These are phyloP conservation scores for Latrodectus geometricus DNA, from an alignment of 1,140 invertebrate species.

Conservation along the genomic window DNA sequence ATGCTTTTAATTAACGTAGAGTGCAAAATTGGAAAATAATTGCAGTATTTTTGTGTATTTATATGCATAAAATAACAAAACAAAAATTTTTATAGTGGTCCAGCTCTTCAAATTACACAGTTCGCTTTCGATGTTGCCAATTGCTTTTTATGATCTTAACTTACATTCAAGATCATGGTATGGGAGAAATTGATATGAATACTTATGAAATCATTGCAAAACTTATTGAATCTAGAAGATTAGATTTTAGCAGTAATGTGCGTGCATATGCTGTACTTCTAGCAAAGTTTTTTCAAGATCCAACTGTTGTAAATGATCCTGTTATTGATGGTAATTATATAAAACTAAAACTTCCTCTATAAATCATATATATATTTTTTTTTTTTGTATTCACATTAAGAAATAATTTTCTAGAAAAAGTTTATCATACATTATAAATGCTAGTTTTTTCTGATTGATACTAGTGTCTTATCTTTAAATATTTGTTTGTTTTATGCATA, in stretches of 20 bases:
- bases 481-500: too few species aligned
- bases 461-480: too few species aligned
- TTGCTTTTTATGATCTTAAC: conserved; percentile 28
- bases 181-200: conserved; percentile 30
- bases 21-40: too few species aligned
- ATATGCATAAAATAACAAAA: background rate
- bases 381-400: too few species aligned
- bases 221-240: conserved; percentile 9
- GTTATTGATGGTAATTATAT: conserved; percentile 25
- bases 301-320: conserved; percentile 29
- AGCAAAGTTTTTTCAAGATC: conserved; percentile 54
- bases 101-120: conserved; percentile 6
- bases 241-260: conserved; percentile 36
- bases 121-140: conserved; percentile 38
- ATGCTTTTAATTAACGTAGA: too few species aligned
- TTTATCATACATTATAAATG: too few species aligned
- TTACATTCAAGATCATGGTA: conserved; percentile 42
- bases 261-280: conserved; percentile 33
- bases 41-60: background rate
- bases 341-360: too few species aligned
- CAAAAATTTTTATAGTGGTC: conserved; percentile 13
- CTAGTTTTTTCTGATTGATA: too few species aligned
- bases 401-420: too few species aligned
- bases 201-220: conserved; percentile 23
- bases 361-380: too few species aligned